These are phyloP conservation scores for Leucophora obtusa DNA, from an alignment of 2,888 invertebrate species.

Conservation along the genomic window DNA sequence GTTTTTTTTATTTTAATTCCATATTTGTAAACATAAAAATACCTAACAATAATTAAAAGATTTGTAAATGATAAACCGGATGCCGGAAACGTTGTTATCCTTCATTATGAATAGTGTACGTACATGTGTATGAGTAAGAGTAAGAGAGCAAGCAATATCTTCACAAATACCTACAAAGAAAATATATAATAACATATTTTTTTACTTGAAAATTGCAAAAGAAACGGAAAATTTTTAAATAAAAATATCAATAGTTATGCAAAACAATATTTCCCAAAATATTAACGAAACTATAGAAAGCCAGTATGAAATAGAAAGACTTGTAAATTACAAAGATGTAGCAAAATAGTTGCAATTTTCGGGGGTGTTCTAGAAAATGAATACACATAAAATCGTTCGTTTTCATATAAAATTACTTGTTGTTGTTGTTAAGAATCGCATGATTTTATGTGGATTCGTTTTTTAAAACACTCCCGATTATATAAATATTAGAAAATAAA, in stretches of 20 bases:
- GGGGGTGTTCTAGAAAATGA: too few relatives aligned
- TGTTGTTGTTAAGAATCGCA: too few relatives aligned
- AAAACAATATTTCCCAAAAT: not conserved
- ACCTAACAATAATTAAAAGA: not conserved
- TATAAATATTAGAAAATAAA: not conserved
- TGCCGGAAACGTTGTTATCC: conserved; percentile 24
- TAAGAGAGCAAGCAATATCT: not conserved
- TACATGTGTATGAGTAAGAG: conserved; percentile 31
- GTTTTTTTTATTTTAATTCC: not conserved
- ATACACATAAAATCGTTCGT: too few relatives aligned
- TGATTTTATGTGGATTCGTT: too few relatives aligned
- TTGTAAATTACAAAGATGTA: not conserved
- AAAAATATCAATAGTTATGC: conserved; percentile 14
- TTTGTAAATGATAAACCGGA: conserved; percentile 29
- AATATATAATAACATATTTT: conserved; percentile 30
- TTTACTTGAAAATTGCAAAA: conserved; percentile 12
- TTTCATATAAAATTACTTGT: too few relatives aligned
- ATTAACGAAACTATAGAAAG: not conserved
- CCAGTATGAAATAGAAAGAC: not conserved
- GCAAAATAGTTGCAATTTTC: not conserved
- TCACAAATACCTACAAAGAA: not conserved
- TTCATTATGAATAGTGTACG: conserved; percentile 45
- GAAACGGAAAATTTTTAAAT: not conserved
- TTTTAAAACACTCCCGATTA: too few relatives aligned
- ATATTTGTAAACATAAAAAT: not conserved